Evolutionary conservation across 2,888 invertebrate genomes (phyloP).

Genomic region (Drosophila niveifrons): DNA sequence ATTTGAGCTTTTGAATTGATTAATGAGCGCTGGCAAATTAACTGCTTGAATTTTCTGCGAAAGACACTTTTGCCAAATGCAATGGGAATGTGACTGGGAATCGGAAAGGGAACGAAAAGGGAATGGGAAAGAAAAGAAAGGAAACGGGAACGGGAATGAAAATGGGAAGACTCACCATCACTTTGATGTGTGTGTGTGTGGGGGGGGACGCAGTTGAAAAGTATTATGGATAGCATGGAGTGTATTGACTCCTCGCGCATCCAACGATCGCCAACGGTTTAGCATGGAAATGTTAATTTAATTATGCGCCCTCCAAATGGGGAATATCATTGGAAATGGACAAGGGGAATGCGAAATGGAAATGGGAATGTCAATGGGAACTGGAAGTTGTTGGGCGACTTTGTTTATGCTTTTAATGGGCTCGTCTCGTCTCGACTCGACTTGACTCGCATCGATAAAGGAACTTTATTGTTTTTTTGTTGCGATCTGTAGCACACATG

Average conservation of each 20-base stretch:
- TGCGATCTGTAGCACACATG: slow-evolving; percentile 42
- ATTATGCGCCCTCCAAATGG: slow-evolving; percentile 45
- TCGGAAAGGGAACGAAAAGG: background rate
- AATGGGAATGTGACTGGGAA: background rate
- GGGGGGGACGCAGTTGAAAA: background rate
- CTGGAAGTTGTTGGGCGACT: slow-evolving; percentile 7
- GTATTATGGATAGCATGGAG: background rate
- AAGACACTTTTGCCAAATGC: slow-evolving; percentile 2
- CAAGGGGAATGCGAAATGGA: slow-evolving; percentile 2
- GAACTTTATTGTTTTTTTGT: slow-evolving; percentile 47
- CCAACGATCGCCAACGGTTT: slow-evolving; percentile 46
- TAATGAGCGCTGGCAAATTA: slow-evolving; percentile 55
- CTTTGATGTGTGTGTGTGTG: background rate
- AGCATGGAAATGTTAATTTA: slow-evolving; percentile 68
- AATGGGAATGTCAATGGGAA: slow-evolving; percentile 12
- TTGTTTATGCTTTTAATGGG: slow-evolving; percentile 26
- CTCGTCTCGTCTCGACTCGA: slow-evolving; percentile 22
- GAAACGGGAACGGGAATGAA: background rate
- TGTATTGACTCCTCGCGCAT: slow-evolving; percentile 25
- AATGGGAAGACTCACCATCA: background rate
- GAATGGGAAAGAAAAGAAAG: background rate
- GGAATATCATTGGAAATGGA: too few species aligned
- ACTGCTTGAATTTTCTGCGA: slow-evolving; percentile 35
- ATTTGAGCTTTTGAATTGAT: slow-evolving; percentile 50
- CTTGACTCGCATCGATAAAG: too few species aligned